Base-by-base conservation (phyloP, 2,888 invertebrate genomes). In the Melanargia galathea region DNA sequence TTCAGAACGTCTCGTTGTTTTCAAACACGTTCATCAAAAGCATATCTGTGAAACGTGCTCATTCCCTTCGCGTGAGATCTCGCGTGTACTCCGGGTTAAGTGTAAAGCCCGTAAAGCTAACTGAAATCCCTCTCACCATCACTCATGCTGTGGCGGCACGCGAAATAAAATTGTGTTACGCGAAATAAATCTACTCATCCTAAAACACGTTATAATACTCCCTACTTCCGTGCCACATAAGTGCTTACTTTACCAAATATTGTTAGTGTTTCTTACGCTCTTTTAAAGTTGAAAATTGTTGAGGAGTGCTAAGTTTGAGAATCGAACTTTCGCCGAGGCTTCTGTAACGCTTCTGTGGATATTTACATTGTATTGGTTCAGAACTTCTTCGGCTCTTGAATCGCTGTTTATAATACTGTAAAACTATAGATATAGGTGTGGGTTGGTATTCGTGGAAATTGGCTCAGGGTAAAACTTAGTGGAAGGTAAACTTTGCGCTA, bases 351-450 rank as follows among this genome's bases (percentile, higher is more conserved):
- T 58, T 58, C 46, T 57, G 57, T 43, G 22, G 58, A 58, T 48
- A 58, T 58, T 58, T 58, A 58, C 58, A 58, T 58, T 58, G 48
- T 58, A 58, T 58, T 58, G 58, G 46, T 33, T 58, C 16, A 10
- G 45, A 56, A 56, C 43, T 56, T 45, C 30, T 56, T 30, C 43
- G 56, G 45, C 26, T 56, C 24, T 24, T 30, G 40, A 45, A 26
- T 18, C 8, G 43, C 22, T 40, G 54, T 56, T 56, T 56, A 43
- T 56, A 18, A 56, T 45, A 56, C 22, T 43, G 55, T 43, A 43
- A 24, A 43, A 13, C 54, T 54, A 10, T 40, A 45, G 16, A 35
- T 45, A 35, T 52, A 20, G 33, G 52, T 52, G 35, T 35, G 20
- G 11, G 20, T 1, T 52, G 33, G 5, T 18, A 35, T 35, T 20